Percentiles rank a stretch among this genome's conserved stretches.
phyloP scores from a whole-genome alignment of 1,140 invertebrate genomes.

The Lepidostoma basale region DNA sequence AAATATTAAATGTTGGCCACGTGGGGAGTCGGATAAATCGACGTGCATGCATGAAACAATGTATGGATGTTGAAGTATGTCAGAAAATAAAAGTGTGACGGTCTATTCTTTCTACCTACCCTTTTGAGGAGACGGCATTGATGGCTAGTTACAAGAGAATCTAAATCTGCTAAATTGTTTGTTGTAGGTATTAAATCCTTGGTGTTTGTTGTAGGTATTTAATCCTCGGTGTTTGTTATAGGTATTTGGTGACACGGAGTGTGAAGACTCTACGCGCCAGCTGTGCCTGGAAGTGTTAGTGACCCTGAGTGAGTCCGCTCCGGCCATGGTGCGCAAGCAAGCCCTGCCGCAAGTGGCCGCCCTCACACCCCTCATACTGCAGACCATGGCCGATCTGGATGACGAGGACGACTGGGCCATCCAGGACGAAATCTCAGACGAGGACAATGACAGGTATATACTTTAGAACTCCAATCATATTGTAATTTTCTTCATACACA shows the following conservation, averaged over 20 bases:
- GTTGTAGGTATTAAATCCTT: too few relatives aligned
- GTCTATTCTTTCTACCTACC: too few relatives aligned
- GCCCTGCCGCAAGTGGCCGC: conserved; percentile 78
- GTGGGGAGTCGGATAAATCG: too few relatives aligned
- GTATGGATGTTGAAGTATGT: too few relatives aligned
- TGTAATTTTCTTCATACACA: too few relatives aligned
- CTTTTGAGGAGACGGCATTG: too few relatives aligned
- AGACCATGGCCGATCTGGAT: conserved; percentile 97
- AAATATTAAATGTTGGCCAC: too few relatives aligned
- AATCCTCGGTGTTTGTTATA: conserved; percentile 45
- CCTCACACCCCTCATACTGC: conserved; percentile 82
- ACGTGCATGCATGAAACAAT: too few relatives aligned
- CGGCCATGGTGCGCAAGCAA: conserved; percentile 93
- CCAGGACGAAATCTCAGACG: conserved; percentile 79
- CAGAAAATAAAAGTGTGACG: too few relatives aligned
- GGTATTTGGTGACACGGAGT: conserved; percentile 73
- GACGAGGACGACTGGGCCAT: conserved; percentile 88
- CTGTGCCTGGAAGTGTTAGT: conserved; percentile 93
- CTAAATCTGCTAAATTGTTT: too few relatives aligned
- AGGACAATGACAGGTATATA: conserved; percentile 75
- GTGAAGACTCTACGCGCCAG: conserved; percentile 87
- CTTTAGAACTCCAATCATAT: neutral
- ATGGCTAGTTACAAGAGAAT: too few relatives aligned
- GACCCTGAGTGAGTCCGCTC: conserved; percentile 91
- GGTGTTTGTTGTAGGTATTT: too few relatives aligned